These are phyloP conservation scores for Dryobates pubescens DNA, from an alignment of 2,797 vertebrate species.

Conservation along the genomic window DNA sequence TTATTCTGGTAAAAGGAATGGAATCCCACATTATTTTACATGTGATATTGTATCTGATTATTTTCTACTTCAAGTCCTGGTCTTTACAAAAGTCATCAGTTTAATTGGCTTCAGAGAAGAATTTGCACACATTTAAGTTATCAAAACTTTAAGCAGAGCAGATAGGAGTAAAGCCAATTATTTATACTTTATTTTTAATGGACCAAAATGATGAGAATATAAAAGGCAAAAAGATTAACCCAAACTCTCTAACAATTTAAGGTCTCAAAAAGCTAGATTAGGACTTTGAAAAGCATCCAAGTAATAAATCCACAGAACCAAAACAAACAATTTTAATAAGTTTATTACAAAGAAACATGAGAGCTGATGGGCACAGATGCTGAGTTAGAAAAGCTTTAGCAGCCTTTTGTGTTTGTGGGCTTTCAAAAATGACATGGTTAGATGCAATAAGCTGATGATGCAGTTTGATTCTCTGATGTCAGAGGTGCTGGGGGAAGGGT, in stretches of 20 bases:
- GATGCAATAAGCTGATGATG: not conserved
- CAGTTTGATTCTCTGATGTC: not conserved
- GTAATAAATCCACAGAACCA: conserved; percentile 26
- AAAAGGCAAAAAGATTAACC: conserved; percentile 46
- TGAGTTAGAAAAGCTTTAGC: not conserved
- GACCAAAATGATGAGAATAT: conserved; percentile 36
- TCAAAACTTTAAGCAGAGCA: conserved; percentile 36
- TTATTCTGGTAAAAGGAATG: conserved; percentile 38
- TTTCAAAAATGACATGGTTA: not conserved
- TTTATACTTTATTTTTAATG: conserved; percentile 44
- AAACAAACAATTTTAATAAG: conserved; percentile 15
- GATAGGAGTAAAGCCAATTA: conserved; percentile 58
- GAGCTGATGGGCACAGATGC: not conserved
- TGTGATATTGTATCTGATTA: not conserved
- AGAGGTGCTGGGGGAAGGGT: not conserved
- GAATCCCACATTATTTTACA: conserved; percentile 29
- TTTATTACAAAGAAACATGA: conserved; percentile 18
- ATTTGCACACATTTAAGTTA: conserved; percentile 41
- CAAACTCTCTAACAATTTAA: conserved; percentile 17
- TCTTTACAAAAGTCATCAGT: conserved; percentile 3
- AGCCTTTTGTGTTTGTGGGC: not conserved
- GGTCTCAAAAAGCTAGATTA: conserved; percentile 26
- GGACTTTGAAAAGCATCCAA: conserved; percentile 50
- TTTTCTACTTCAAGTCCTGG: not conserved
- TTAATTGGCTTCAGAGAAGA: conserved; percentile 43